Evolutionary conservation across 2,888 invertebrate genomes (phyloP), one percentile per base, ranked within the genome.

Genomic region (Drosophila melanosoma): DNA sequence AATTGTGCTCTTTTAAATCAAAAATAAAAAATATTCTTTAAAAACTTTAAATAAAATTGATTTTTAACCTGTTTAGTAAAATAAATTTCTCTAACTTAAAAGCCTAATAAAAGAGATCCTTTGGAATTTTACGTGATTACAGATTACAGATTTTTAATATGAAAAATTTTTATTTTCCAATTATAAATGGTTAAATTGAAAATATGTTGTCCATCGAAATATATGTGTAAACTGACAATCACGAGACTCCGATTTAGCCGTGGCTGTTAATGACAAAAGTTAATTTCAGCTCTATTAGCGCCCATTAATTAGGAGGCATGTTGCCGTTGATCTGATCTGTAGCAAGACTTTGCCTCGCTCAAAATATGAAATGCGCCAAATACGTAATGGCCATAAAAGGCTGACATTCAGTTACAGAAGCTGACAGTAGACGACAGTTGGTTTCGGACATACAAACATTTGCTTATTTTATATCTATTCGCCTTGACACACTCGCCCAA

Each of bases 401-500:
- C 81, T 70, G 49, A 67, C 40, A 74, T 53, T 65, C 45, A 45
- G 45, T 45, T 45, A 45, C 45, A 45, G 45, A 45, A 45, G 62
- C 59, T 51, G 51, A 70, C 72, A 72, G 65, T 64, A 65, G 48
- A 53, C 64, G 69, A 66, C 80, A 85, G 65, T 66, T 82, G 68
- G 53, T 66, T 54, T 42, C 65, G 64, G 59, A 69, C 53, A 79
- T 64, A 56, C 1, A 29, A 1, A 51, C 12, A 8, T 38, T 12
- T n/a, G 26, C 12, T 54, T 38, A 26, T 56, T 56, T 23, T 38
- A 17, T 32, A 40, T 57, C 1, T 20, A 57, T 20, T 32, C 63
- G 69, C 85, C 85, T 89, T 86, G 85, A 86, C 85, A 89, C 83
- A 86, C 85, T 86, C 85, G 88, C 90, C 85, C 86, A 73, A 89